These are phyloP conservation scores for Aphaenogaster ashmeadi DNA, from an alignment of 1,140 invertebrate species.

Conservation along the genomic window DNA sequence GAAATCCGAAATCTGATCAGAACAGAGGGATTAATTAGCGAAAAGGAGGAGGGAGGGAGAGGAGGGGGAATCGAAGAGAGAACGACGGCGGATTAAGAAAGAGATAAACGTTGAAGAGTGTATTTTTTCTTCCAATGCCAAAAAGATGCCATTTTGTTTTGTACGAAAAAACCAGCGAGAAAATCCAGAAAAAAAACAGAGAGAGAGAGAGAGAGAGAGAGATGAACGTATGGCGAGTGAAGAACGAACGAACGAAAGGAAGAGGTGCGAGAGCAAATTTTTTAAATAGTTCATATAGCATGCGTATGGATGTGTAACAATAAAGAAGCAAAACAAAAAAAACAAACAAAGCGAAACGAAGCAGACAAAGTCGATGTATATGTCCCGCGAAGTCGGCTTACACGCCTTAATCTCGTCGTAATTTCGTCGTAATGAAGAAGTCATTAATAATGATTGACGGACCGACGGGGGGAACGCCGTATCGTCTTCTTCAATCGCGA, in stretches of 20 bases:
- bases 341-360: conserved; percentile 51
- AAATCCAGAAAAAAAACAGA: conserved; percentile 82
- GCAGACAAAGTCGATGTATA: conserved; percentile 80
- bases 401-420: conserved; percentile 82
- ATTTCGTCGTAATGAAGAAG: no score
- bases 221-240: conserved; percentile 73
- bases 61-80: conserved; percentile 73
- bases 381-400: conserved; percentile 82
- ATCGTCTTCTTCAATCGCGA: conserved; percentile 1
- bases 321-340: conserved; percentile 60
- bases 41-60: conserved; percentile 62
- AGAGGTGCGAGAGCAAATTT: conserved; percentile 69
- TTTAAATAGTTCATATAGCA: conserved; percentile 79
- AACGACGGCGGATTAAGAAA: conserved; percentile 73
- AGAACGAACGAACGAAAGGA: conserved; percentile 14
- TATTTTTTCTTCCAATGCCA: conserved; percentile 87
- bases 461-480: background rate
- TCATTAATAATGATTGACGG: background rate
- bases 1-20: conserved; percentile 40
- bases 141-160: conserved; percentile 86
- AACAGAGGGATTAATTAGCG: conserved; percentile 32
- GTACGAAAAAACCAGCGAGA: conserved; percentile 81
- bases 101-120: conserved; percentile 79
- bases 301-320: conserved; percentile 80
- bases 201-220: conserved; percentile 50